phyloP scores from a whole-genome alignment of 2,888 invertebrate genomes.

The Lasioglossum figueresi region DNA sequence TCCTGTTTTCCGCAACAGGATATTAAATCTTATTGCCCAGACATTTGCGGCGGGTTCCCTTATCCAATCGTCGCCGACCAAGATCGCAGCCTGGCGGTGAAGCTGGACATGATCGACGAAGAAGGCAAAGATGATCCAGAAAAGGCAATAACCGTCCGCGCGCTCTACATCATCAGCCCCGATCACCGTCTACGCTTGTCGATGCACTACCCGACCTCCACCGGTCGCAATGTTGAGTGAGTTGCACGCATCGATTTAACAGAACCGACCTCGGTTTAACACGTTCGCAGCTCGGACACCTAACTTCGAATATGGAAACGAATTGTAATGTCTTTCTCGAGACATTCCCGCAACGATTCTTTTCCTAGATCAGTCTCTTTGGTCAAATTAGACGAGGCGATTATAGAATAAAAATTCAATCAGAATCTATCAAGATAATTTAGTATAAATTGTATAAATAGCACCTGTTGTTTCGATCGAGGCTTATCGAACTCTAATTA shows the following conservation, averaged over 20 bases:
- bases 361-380: too few relatives aligned
- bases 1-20: conserved; percentile 82
- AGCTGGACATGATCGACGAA: conserved; percentile 92
- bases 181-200: conserved; percentile 91
- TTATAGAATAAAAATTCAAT: too few relatives aligned
- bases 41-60: conserved; percentile 90
- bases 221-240: conserved; percentile 94
- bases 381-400: too few relatives aligned
- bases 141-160: conserved; percentile 89
- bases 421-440: background rate
- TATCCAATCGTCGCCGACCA: conserved; percentile 94
- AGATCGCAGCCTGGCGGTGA: conserved; percentile 88
- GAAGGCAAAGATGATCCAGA: conserved; percentile 88
- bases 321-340: background rate
- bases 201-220: conserved; percentile 93
- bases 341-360: background rate
- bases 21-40: conserved; percentile 89
- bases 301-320: background rate
- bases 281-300: background rate
- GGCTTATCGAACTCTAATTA: background rate
- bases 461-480: background rate
- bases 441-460: too few relatives aligned
- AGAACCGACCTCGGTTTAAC: background rate
- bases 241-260: conserved; percentile 76
- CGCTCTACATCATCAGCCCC: conserved; percentile 92